Evolutionary conservation across 2,113 vertebrate genomes (phyloP).

Genomic region (Bolborhynchus lineola): DNA sequence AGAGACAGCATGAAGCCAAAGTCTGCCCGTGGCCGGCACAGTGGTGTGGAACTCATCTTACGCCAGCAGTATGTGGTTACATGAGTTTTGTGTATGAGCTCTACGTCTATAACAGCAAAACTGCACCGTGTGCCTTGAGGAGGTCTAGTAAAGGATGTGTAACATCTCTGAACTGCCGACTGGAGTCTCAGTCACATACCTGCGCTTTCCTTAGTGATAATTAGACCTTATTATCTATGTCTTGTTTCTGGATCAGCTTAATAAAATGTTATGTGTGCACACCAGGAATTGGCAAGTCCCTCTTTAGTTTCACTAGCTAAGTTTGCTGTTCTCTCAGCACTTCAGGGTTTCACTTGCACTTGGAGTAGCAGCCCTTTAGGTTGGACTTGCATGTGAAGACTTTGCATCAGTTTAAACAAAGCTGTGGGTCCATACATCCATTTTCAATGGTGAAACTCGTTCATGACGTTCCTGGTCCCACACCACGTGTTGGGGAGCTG

Average conservation of each 20-base stretch:
- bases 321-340: neutral
- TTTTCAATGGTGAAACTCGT: neutral
- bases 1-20: neutral
- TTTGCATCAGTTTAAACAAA: neutral
- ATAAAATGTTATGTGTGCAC: neutral
- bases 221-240: neutral
- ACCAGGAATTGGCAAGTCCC: neutral
- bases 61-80: accelerated
- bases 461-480: neutral
- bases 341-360: neutral
- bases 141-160: neutral
- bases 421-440: neutral
- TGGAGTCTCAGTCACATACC: neutral
- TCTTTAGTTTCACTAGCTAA: neutral
- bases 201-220: neutral
- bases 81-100: neutral
- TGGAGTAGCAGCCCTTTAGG: neutral
- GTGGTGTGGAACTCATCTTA: neutral
- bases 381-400: neutral
- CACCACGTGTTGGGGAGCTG: neutral
- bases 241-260: neutral
- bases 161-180: neutral
- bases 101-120: accelerated
- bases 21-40: neutral
- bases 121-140: neutral